Evolutionary conservation across 92 coral and sea anemone species (phyloP).

Genomic region (Actinostola sp.): DNA sequence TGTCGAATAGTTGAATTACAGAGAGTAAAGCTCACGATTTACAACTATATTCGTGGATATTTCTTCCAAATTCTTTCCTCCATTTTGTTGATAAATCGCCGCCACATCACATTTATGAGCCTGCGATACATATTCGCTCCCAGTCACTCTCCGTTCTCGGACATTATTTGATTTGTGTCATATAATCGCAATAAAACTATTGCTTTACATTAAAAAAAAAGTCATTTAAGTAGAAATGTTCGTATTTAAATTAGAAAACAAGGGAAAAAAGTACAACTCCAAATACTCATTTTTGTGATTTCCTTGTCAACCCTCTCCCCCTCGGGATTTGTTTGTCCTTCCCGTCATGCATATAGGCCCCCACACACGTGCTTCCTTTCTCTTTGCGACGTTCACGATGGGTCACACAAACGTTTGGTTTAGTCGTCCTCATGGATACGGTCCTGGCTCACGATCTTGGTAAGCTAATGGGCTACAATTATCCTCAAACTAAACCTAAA

Average conservation of each 20-base stretch:
- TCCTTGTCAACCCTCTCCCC: constrained; percentile 13
- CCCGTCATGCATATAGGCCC: constrained; percentile 52
- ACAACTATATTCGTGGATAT: too few species aligned
- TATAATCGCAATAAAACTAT: neutral
- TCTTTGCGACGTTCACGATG: constrained; percentile 65
- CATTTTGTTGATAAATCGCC: neutral
- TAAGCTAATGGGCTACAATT: constrained; percentile 36
- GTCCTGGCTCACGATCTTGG: constrained; percentile 99
- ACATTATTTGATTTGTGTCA: too few species aligned
- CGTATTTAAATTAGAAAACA: neutral
- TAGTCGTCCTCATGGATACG: constrained; percentile 98
- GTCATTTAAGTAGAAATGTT: neutral
- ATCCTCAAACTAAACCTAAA: neutral
- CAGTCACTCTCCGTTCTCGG: too few species aligned
- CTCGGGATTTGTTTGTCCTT: neutral
- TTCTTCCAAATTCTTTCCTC: neutral
- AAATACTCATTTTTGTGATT: neutral
- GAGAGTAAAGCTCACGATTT: too few species aligned
- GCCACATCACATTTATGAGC: constrained; percentile 21
- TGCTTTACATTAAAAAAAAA: neutral
- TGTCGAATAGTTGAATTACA: too few species aligned
- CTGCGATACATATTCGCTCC: constrained; percentile 17
- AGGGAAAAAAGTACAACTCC: neutral
- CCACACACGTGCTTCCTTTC: constrained; percentile 67
- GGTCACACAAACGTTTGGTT: constrained; percentile 98